These are phyloP conservation scores for Ophioderma brevispina DNA, from an alignment of 35 echinoderm and acorn worm genomes.

Conservation along the genomic window DNA sequence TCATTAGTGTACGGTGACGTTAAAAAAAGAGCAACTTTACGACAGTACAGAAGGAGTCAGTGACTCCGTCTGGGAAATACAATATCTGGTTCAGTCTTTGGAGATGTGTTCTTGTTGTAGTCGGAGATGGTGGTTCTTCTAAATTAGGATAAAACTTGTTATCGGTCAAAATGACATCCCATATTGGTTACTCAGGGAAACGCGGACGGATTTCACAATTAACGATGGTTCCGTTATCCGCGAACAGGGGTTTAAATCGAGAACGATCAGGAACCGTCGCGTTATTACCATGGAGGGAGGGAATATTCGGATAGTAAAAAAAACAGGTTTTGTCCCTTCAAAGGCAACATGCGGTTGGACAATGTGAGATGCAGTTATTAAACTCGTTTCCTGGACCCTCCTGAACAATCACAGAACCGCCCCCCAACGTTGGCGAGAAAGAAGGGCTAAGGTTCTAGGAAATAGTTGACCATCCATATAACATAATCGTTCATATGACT, in stretches of 20 bases:
- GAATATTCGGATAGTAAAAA: too few relatives aligned
- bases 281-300: too few relatives aligned
- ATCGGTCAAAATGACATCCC: not conserved
- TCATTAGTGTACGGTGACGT: not conserved
- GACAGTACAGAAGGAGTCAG: not conserved
- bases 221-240: not conserved
- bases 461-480: not conserved
- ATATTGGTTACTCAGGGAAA: not conserved
- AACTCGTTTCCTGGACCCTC: not conserved
- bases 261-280: too few relatives aligned
- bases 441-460: not conserved
- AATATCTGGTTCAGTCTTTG: not conserved
- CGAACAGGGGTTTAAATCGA: too few relatives aligned
- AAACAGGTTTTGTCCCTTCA: not conserved
- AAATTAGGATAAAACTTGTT: not conserved
- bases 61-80: not conserved
- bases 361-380: not conserved
- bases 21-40: not conserved
- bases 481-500: not conserved
- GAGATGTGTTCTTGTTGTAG: not conserved
- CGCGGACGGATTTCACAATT: not conserved
- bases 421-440: not conserved
- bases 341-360: not conserved
- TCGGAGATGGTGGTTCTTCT: not conserved
- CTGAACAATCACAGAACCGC: not conserved